These are phyloP conservation scores for Microcebus murinus DNA, from an alignment of 2,113 vertebrate genomes.

Conservation along the genomic window DNA sequence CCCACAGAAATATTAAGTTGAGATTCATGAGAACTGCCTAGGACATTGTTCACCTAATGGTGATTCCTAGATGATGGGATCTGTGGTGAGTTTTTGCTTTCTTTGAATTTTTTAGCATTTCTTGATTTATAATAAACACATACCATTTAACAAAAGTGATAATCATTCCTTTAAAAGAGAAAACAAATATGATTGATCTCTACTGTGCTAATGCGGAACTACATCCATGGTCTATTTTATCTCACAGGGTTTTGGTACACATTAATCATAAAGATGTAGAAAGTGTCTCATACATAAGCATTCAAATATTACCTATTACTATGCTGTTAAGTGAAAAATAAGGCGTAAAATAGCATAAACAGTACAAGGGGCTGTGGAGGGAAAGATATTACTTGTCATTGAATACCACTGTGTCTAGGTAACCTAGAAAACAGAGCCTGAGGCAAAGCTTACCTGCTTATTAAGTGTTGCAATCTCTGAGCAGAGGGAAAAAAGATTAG, in stretches of 20 bases:
- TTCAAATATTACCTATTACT: neutral
- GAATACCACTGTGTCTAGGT: neutral
- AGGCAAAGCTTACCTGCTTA: neutral
- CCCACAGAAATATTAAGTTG: neutral
- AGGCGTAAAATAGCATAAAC: neutral
- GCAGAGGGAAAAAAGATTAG: neutral
- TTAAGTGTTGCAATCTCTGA: neutral
- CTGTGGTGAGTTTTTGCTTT: neutral
- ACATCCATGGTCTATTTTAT: neutral
- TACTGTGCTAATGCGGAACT: neutral
- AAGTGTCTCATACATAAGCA: neutral
- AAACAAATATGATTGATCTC: neutral
- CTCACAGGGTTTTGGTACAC: neutral
- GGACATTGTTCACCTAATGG: neutral
- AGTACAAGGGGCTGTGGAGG: neutral
- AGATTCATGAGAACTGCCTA: neutral
- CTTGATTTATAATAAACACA: neutral
- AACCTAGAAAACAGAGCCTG: neutral
- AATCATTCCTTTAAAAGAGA: neutral
- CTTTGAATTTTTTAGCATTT: slow-evolving; percentile 11
- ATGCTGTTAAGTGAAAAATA: neutral
- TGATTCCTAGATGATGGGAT: neutral
- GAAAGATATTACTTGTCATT: slow-evolving; percentile 38
- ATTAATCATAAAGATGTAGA: neutral
- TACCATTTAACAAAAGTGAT: slow-evolving; percentile 3